A percentile compares a stretch with the other conserved stretches of the same genome.
Evolutionary conservation across 2,113 vertebrate genomes (phyloP).

Genomic region (Megaceryle maxima): DNA sequence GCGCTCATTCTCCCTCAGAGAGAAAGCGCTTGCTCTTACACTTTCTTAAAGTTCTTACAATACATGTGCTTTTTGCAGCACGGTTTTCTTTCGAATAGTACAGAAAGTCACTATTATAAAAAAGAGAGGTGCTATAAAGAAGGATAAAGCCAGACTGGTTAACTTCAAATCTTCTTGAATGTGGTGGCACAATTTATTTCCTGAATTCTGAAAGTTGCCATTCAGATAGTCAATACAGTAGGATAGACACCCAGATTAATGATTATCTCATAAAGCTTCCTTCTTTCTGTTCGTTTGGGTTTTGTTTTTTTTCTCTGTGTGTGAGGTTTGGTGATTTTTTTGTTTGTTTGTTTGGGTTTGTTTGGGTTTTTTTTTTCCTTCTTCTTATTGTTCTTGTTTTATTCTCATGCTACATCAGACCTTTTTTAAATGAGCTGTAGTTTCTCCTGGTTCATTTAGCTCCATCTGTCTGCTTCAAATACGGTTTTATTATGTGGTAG

Average conservation of each 20-base stretch:
- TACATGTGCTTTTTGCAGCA: background rate
- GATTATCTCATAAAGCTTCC: background rate
- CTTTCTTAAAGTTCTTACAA: background rate
- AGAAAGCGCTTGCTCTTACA: background rate
- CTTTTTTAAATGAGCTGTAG: background rate
- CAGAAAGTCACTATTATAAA: background rate
- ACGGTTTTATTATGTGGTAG: background rate
- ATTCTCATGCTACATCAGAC: background rate
- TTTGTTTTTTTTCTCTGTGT: no score
- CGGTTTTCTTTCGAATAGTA: background rate
- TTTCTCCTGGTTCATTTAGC: conserved; percentile 5
- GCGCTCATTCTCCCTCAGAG: background rate
- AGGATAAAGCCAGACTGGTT: background rate
- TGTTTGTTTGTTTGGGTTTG: background rate
- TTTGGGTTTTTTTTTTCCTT: no score
- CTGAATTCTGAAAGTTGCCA: background rate
- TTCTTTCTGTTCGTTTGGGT: no score
- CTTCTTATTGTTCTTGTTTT: background rate
- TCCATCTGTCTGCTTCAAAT: conserved; percentile 24
- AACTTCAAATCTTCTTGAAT: background rate
- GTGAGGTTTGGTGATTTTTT: background rate
- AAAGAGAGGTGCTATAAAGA: background rate
- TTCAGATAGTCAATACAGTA: background rate
- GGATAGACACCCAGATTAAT: background rate
- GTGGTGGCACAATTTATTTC: background rate